Evolutionary conservation across 1,140 invertebrate species (phyloP).

Genomic region (Drosophila sucinea): DNA sequence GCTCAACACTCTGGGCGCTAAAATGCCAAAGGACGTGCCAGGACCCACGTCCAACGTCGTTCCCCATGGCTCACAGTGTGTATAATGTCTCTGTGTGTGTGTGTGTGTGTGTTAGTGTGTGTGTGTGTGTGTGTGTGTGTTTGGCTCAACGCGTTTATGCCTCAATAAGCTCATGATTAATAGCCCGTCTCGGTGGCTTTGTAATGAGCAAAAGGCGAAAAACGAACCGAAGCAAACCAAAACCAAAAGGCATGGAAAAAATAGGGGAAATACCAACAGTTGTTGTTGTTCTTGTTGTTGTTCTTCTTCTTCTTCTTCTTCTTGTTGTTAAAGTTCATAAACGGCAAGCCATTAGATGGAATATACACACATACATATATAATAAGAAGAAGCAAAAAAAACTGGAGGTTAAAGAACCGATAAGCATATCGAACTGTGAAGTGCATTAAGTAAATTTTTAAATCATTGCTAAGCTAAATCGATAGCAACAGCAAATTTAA

Average conservation of each 20-base stretch:
- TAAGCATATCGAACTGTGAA: conserved; percentile 11
- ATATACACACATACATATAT: background rate
- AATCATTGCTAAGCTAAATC: background rate
- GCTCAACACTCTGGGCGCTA: conserved; percentile 20
- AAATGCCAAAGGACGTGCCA: conserved; percentile 9
- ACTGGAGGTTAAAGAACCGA: conserved; percentile 20
- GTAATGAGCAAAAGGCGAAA: conserved; percentile 74
- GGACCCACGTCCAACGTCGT: background rate
- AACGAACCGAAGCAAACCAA: conserved; percentile 24
- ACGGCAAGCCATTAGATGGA: conserved; percentile 26
- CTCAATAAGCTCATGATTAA: conserved; percentile 81
- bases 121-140: conserved; percentile 25
- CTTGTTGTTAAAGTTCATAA: conserved; percentile 36
- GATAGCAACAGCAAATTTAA: background rate
- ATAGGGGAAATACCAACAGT: conserved; percentile 5
- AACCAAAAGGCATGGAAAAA: conserved; percentile 5
- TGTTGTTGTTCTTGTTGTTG: background rate
- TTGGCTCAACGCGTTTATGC: conserved; percentile 63
- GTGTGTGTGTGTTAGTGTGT: background rate
- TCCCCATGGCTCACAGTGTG: background rate
- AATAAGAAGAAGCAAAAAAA: conserved; percentile 2
- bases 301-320: background rate
- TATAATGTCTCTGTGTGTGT: conserved; percentile 12
- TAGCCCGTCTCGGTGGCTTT: conserved; percentile 63
- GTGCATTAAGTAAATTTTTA: conserved; percentile 1